Conservation (phyloP, 2,888 invertebrate species). For the Volucella inanis region DNA sequence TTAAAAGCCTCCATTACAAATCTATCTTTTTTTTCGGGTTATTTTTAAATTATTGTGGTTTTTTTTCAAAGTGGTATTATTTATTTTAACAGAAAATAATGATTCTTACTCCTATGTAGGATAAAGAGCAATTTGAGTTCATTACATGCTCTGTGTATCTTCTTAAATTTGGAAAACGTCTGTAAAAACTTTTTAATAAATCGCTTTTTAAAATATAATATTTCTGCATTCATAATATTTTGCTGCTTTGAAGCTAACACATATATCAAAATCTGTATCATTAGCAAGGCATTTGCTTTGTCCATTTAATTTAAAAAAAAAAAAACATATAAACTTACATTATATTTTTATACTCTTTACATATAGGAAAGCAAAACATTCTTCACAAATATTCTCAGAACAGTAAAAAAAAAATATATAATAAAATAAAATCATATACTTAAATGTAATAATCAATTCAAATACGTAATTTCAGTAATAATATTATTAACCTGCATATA, state of each 20-base stretch:
- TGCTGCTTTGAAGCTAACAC: slow-evolving; percentile 1
- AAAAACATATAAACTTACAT: slow-evolving; percentile 8
- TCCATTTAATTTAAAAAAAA: not conserved
- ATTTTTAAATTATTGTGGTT: too few relatives aligned
- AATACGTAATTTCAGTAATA: slow-evolving; percentile 62
- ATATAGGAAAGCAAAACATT: slow-evolving; percentile 15
- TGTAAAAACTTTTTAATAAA: too few relatives aligned
- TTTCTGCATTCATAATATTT: not conserved
- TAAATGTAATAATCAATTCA: slow-evolving; percentile 56
- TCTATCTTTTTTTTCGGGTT: too few relatives aligned
- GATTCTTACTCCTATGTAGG: too few relatives aligned
- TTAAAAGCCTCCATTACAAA: too few relatives aligned
- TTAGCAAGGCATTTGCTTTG: slow-evolving; percentile 16
- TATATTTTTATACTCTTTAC: slow-evolving; percentile 50
- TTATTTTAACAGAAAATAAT: too few relatives aligned
- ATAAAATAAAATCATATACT: slow-evolving; percentile 11
- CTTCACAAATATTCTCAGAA: slow-evolving; percentile 17
- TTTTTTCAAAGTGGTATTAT: too few relatives aligned
- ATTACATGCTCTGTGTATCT: too few relatives aligned
- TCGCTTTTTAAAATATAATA: too few relatives aligned
- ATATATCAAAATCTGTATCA: slow-evolving; percentile 4
- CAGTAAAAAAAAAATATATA: not conserved
- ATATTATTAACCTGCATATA: slow-evolving; percentile 68
- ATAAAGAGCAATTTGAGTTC: too few relatives aligned
- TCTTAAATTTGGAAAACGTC: too few relatives aligned